phyloP scores from a whole-genome alignment of 2,113 vertebrate species.

The rat (Rattus norvegicus) region GRCr8 NC_086020.1:211737501-211738000 shows the following conservation, averaged over 20 bases:
- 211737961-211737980: constrained; percentile 25
- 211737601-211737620: neutral
- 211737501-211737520: neutral
- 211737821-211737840: neutral
- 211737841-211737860: neutral
- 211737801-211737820: neutral
- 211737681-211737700: neutral
- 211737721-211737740: neutral
- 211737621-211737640: neutral
- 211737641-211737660: neutral
- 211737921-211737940: neutral
- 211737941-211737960: neutral
- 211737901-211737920: neutral
- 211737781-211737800: neutral
- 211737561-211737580: neutral
- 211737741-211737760: neutral
- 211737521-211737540: neutral
- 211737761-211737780: neutral
- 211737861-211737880: constrained; percentile 57
- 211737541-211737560: neutral
- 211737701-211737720: constrained; percentile 21
- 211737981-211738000: constrained; percentile 9
- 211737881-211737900: neutral
- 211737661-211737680: neutral
- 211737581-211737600: neutral